These are phyloP conservation scores for Nyctibius bracteatus DNA, from an alignment of 2,113 vertebrate genomes.

Conservation along the genomic window DNA sequence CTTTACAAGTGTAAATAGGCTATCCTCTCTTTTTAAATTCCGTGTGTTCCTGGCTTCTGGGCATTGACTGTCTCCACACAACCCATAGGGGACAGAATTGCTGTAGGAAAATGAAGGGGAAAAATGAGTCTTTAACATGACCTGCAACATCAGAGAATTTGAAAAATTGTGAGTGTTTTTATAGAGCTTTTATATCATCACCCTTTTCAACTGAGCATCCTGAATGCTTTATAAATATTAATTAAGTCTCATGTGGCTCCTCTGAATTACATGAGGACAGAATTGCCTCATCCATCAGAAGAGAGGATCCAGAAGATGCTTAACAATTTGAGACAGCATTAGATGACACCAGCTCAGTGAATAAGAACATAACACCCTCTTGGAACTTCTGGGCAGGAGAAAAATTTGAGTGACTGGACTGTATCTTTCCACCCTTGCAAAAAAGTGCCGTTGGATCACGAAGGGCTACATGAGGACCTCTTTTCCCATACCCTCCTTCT, in stretches of 20 bases:
- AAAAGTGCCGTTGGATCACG: not conserved
- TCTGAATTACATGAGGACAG: slow-evolving; percentile 34
- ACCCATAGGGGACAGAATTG: not conserved
- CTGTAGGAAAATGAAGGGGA: not conserved
- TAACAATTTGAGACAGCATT: not conserved
- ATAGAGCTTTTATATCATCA: slow-evolving; percentile 21
- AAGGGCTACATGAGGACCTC: not conserved
- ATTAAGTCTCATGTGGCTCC: slow-evolving; percentile 47
- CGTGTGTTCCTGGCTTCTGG: not conserved
- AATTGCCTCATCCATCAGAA: slow-evolving; percentile 46
- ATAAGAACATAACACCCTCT: not conserved
- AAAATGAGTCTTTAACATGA: slow-evolving; percentile 12
- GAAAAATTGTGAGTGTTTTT: slow-evolving; percentile 17
- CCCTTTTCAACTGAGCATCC: slow-evolving; percentile 35
- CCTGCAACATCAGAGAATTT: slow-evolving; percentile 13
- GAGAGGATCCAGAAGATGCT: slow-evolving; percentile 12
- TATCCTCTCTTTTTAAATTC: not conserved
- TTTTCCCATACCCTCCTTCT: not conserved
- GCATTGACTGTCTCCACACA: not conserved
- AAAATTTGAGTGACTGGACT: not conserved
- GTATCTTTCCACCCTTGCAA: not conserved
- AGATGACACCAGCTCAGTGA: not conserved
- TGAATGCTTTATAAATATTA: slow-evolving; percentile 52
- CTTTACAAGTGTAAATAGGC: not conserved
- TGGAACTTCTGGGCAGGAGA: not conserved